Conservation (phyloP, 2,113 vertebrate genomes). For the Vicugna pacos region DNA sequence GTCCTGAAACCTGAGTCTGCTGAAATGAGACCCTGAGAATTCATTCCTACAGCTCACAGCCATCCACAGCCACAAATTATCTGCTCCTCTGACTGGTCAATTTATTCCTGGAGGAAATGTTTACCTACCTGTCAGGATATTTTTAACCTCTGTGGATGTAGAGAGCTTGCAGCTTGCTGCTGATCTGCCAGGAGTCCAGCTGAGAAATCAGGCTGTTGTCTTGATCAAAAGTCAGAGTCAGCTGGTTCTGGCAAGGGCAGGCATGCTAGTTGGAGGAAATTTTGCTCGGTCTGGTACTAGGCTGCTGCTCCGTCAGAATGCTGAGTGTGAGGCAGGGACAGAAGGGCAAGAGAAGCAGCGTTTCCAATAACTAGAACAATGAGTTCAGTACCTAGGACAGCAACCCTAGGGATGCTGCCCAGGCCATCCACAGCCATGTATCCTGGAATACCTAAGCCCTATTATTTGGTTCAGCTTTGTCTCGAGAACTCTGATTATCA, state of each 20-base stretch:
- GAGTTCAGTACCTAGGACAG: constrained; percentile 80
- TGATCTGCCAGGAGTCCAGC: neutral
- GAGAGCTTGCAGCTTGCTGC: neutral
- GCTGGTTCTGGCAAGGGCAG: neutral
- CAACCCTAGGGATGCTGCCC: neutral
- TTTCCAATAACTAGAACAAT: neutral
- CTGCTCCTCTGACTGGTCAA: neutral
- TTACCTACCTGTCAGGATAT: constrained; percentile 34
- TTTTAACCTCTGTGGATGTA: constrained; percentile 33
- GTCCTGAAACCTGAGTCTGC: neutral
- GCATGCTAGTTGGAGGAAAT: neutral
- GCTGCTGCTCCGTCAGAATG: neutral
- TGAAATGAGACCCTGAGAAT: constrained; percentile 20
- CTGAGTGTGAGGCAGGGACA: neutral
- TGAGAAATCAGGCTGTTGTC: constrained; percentile 9
- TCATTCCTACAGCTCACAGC: neutral
- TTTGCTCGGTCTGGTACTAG: neutral
- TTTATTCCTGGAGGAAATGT: constrained; percentile 52
- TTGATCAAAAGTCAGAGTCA: constrained; percentile 33
- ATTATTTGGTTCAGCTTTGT: neutral
- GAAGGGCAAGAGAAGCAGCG: neutral
- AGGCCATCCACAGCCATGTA: neutral
- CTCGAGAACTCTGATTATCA: neutral
- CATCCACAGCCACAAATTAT: neutral
- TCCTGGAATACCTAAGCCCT: neutral